phyloP scores from a whole-genome alignment of 2,113 vertebrate genomes.

The Atractosteus spatula region DNA sequence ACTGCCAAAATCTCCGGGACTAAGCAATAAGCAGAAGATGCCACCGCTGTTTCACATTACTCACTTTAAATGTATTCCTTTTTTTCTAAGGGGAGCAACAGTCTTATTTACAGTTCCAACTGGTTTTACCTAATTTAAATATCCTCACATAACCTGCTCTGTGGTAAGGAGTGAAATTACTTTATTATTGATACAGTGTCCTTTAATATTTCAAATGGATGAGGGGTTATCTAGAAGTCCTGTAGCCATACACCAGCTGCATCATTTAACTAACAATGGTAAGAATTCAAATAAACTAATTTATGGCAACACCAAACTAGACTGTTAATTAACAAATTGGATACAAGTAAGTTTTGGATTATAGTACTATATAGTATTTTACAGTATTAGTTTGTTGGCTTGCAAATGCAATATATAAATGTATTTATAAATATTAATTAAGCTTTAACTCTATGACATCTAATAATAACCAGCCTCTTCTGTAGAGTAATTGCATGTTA shows the following conservation, averaged over 20 bases:
- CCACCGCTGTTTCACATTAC: background rate
- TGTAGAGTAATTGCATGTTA: no score
- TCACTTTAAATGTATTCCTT: background rate
- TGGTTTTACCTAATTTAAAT: conserved; percentile 38
- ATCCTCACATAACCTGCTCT: conserved; percentile 45
- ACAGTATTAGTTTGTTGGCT: no score
- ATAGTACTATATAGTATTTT: no score
- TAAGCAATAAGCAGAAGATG: background rate
- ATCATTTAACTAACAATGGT: background rate
- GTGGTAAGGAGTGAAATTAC: conserved; percentile 28
- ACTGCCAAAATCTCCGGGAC: background rate
- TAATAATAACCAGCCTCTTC: no score
- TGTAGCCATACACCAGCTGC: background rate
- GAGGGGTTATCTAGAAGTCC: conserved; percentile 43
- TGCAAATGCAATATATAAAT: no score
- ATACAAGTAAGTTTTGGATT: no score
- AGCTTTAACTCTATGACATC: no score
- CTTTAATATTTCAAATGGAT: conserved; percentile 53
- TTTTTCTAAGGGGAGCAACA: background rate
- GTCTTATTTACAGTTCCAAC: conserved; percentile 63
- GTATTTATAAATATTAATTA: no score
- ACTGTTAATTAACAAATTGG: no score
- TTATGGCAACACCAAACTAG: background rate
- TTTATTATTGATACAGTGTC: conserved; percentile 52
- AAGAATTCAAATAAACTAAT: background rate